Percentiles rank a stretch among this genome's conserved stretches.
These are phyloP conservation scores for Lepidurus couesii DNA, from an alignment of 1,140 invertebrate species.

Conservation along the genomic window DNA sequence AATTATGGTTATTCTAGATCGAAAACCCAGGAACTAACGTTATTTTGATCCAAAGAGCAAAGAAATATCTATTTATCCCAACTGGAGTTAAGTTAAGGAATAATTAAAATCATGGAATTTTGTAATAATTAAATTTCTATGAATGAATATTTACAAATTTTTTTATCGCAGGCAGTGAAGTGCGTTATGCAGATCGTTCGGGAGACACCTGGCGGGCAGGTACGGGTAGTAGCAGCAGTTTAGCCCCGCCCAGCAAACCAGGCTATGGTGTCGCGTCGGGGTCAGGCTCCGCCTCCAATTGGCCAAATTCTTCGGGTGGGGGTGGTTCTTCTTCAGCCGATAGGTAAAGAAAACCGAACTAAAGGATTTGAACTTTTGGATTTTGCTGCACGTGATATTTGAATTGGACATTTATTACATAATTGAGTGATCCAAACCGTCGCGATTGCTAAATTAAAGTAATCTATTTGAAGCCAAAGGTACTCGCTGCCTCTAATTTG, in stretches of 20 bases:
- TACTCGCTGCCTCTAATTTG: neutral
- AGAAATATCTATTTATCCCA: too few relatives aligned
- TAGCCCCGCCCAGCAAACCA: neutral
- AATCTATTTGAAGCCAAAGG: constrained; percentile 15
- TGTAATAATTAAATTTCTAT: too few relatives aligned
- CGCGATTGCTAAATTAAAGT: neutral
- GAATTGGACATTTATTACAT: neutral
- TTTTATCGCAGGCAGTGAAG: constrained; percentile 27
- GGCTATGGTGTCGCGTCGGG: neutral
- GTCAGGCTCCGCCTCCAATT: neutral
- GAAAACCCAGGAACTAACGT: too few relatives aligned
- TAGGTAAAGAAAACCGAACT: neutral
- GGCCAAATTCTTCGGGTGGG: neutral
- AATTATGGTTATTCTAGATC: too few relatives aligned
- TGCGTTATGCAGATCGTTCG: constrained; percentile 34
- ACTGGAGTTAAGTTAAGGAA: too few relatives aligned
- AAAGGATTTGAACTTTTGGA: neutral
- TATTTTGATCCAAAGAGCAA: too few relatives aligned
- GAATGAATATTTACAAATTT: neutral
- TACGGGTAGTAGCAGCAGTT: constrained; percentile 9
- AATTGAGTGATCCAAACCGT: neutral
- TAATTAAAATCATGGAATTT: too few relatives aligned
- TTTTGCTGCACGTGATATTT: neutral
- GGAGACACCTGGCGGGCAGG: constrained; percentile 36
- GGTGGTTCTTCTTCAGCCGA: neutral